Evolutionary conservation across 2,797 vertebrate genomes (phyloP).

Genomic region (Pseudochaenichthys georgianus): DNA sequence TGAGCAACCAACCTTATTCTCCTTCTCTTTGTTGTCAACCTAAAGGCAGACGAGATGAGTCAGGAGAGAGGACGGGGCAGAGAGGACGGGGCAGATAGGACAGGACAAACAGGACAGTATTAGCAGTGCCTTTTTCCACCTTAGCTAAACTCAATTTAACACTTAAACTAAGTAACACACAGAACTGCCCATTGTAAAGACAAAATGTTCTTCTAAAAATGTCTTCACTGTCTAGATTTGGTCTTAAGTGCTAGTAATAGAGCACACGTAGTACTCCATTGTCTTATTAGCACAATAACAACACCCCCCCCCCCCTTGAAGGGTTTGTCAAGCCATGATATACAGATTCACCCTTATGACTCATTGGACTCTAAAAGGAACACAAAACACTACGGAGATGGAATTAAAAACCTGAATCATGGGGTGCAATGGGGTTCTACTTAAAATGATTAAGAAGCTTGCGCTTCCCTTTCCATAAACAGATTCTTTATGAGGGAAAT

Average conservation of each 20-base stretch:
- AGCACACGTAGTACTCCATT: background rate
- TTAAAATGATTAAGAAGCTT: background rate
- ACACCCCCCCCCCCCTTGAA: too few relatives aligned
- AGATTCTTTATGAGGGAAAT: background rate
- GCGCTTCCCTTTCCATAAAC: background rate
- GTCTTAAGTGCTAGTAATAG: background rate
- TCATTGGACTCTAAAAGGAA: background rate
- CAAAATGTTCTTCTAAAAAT: background rate
- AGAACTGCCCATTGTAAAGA: background rate
- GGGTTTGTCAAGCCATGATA: background rate
- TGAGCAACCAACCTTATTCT: conserved; percentile 78
- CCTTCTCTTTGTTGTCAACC: conserved; percentile 84
- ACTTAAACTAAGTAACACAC: too few relatives aligned
- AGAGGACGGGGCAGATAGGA: conserved; percentile 1
- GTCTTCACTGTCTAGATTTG: background rate
- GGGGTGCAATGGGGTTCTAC: background rate
- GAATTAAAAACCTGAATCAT: background rate
- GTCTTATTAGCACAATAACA: background rate
- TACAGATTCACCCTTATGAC: background rate
- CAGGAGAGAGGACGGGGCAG: background rate
- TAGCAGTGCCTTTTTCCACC: background rate
- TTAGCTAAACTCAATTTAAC: too few relatives aligned
- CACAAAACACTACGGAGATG: accelerated
- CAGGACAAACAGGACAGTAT: conserved; percentile 7
- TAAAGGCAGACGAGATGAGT: conserved; percentile 41